Evolutionary conservation across 1,140 invertebrate genomes (phyloP).

Genomic region (Heliconius eleuchia): DNA sequence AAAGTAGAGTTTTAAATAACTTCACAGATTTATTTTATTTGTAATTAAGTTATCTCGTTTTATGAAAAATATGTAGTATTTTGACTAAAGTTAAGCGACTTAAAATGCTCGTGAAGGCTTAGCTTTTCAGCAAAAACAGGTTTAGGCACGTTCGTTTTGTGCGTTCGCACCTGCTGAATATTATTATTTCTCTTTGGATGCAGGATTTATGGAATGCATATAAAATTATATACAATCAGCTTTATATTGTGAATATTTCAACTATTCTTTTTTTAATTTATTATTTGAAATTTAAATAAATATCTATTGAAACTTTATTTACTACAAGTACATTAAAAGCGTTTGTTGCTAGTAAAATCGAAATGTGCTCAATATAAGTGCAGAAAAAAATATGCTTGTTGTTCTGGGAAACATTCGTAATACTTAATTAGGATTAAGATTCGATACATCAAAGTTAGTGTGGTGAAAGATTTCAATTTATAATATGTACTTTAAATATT

Average conservation of each 20-base stretch:
- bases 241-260: not conserved
- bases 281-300: not conserved
- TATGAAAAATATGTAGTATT: not conserved
- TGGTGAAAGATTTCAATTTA: too few species aligned
- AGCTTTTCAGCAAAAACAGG: not conserved
- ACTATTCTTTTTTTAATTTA: not conserved
- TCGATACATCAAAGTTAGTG: too few species aligned
- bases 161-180: not conserved
- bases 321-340: not conserved
- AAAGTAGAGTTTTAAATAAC: conserved; percentile 38
- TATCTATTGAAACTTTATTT: not conserved
- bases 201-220: not conserved
- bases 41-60: not conserved
- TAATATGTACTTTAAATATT: too few species aligned
- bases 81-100: not conserved
- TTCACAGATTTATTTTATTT: not conserved
- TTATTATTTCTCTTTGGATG: not conserved
- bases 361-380: too few species aligned
- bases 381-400: too few species aligned
- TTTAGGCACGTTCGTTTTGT: not conserved
- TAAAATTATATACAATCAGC: too few species aligned
- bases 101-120: not conserved
- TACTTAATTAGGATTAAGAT: too few species aligned
- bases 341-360: too few species aligned
- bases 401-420: too few species aligned